Conservation (phyloP, 30 jellyfish, hydroid and myxozoan species). For the Aurelia sp. region DNA sequence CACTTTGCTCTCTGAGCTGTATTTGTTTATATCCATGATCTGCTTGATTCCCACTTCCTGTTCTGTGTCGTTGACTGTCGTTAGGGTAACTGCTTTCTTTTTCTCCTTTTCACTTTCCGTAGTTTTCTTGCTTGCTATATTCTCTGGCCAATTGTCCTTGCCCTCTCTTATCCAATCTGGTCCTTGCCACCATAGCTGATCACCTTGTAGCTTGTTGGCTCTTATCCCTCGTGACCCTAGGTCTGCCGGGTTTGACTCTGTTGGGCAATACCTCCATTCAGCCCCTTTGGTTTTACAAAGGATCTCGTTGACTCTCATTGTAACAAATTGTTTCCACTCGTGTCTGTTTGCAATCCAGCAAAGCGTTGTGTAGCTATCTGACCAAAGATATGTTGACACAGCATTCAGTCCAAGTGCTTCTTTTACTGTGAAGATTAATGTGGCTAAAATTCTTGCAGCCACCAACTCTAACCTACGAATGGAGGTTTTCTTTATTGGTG, state of each 20-base stretch:
- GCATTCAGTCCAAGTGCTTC: neutral
- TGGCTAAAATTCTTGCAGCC: constrained; percentile 7
- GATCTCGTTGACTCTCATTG: constrained; percentile 20
- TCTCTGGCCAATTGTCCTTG: constrained; percentile 7
- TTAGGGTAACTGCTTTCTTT: neutral
- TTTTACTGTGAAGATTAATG: neutral
- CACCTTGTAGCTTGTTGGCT: neutral
- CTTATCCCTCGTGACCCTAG: constrained; percentile 37
- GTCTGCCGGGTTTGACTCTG: constrained; percentile 43
- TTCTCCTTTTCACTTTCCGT: neutral
- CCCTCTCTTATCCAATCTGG: constrained; percentile 2
- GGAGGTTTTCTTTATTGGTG: neutral
- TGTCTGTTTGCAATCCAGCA: constrained; percentile 14
- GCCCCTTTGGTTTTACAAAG: neutral
- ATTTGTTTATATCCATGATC: too few species aligned
- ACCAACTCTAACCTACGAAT: neutral
- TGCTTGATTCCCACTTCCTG: too few species aligned
- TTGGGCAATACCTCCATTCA: constrained; percentile 38
- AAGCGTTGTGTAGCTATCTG: constrained; percentile 4
- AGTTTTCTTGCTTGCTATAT: neutral
- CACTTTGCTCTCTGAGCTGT: too few species aligned
- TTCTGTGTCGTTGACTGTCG: too few species aligned
- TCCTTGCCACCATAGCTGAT: constrained; percentile 46
- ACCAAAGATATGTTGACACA: neutral
- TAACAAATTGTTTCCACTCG: constrained; percentile 1